Base-by-base conservation (phyloP, 2,113 vertebrate species). In the Onychostoma macrolepis region DNA sequence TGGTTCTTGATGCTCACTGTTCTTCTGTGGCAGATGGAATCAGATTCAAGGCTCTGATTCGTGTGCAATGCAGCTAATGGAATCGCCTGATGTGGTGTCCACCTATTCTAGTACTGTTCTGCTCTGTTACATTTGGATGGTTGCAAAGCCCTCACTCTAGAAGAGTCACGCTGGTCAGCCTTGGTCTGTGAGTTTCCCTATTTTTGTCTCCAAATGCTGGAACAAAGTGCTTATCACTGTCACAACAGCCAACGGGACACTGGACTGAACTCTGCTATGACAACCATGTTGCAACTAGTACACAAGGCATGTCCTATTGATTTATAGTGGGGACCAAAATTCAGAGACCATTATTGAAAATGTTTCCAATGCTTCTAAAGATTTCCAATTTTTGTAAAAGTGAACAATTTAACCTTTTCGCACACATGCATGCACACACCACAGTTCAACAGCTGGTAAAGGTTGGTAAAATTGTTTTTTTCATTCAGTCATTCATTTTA, bases 41-140 rank as follows among this genome's bases (percentile, higher is more conserved):
- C 69, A 43, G 61, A 82, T 67, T 82, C 26, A 71, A 50, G 43
- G 28, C 45, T 83, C 45, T 50, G 80, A 82, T 82, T 82, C 17
- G 17, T 81, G 36, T 65, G 80, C 26, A 28, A 48, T 12, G 28
- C 63, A 83, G 43, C 43, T 71, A 71, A 83, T 71, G 43, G 63
- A 83, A 83, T 36, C 2, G 61, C 41, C 81, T 71, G 80, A 83
- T 83, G 24, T 69, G 21, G 17, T 83, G 26, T 83, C n/a, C 65
- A 30, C 15, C 26, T 11, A 69, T 83, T 50, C 80, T 69, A 48
- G 41, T 2, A 2, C 26, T 36, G 28, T 83, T 83, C 63, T 83
- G 63, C 63, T 83, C 81, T 50, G 65, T 50, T 83, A 83, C 81
- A 83, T 83, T 67, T 83, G 81, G 43, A 15, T 83, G 43, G 76